These are phyloP conservation scores for Spatulosminthurus flaviceps DNA, from an alignment of 2,888 invertebrate genomes.

Conservation along the genomic window DNA sequence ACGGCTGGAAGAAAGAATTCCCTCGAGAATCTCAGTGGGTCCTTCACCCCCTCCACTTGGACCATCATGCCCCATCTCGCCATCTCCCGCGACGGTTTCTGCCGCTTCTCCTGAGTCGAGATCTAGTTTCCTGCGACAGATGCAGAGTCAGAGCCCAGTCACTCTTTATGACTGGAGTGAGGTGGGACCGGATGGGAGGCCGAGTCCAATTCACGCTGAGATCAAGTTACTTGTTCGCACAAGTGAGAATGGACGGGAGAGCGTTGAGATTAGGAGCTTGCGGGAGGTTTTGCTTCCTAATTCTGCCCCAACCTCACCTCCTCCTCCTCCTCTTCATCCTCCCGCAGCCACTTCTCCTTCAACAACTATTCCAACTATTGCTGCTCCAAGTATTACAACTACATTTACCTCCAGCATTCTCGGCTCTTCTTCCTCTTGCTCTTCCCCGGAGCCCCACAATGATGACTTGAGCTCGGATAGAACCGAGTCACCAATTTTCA, in stretches of 20 bases:
- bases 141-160: constrained; percentile 47
- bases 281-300: constrained; percentile 65
- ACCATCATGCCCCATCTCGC: constrained; percentile 18
- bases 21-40: neutral
- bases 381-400: neutral
- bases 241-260: constrained; percentile 68
- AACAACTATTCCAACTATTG: neutral
- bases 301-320: constrained; percentile 39
- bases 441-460: constrained; percentile 55
- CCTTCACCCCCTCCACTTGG: neutral
- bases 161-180: constrained; percentile 48
- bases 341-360: constrained; percentile 2
- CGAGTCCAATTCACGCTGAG: constrained; percentile 67
- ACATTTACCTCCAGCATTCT: constrained; percentile 55
- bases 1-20: constrained; percentile 6
- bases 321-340: neutral
- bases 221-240: constrained; percentile 70
- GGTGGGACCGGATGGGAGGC: constrained; percentile 53
- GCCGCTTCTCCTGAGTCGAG: constrained; percentile 8
- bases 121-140: neutral
- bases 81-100: neutral
- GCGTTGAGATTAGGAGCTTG: constrained; percentile 69
- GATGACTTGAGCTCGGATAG: constrained; percentile 55
- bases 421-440: constrained; percentile 36
- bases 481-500: constrained; percentile 61